A percentile compares a stretch with the other conserved stretches of the same genome.
These are phyloP conservation scores for Pedetes capensis DNA, from an alignment of 2,113 vertebrate species.

Conservation along the genomic window DNA sequence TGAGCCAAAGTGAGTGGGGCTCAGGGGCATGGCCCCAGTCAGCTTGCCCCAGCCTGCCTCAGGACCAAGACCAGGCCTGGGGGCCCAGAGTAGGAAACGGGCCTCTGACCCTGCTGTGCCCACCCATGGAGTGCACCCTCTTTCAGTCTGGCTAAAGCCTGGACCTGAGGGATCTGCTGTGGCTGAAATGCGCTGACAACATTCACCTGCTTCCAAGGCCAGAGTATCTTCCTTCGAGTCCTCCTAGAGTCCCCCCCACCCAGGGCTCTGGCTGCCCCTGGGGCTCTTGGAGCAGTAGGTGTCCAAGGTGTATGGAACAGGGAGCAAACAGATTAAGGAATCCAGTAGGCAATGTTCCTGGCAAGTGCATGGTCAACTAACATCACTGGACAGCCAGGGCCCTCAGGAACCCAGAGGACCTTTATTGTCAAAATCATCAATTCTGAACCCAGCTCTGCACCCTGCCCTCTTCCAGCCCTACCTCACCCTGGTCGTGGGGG, in stretches of 20 bases:
- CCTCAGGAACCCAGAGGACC: neutral
- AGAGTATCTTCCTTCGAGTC: constrained; percentile 12
- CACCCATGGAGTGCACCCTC: neutral
- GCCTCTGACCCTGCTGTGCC: neutral
- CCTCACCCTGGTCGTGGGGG: neutral
- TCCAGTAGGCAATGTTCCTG: neutral
- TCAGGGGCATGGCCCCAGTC: neutral
- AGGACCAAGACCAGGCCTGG: neutral
- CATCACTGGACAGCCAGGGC: neutral
- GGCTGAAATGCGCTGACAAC: neutral
- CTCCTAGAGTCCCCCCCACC: neutral
- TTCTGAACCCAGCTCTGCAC: constrained; percentile 9
- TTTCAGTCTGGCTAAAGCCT: neutral
- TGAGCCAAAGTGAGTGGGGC: constrained; percentile 45
- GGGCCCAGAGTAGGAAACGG: too few species aligned
- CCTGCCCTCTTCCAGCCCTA: neutral
- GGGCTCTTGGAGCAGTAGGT: neutral
- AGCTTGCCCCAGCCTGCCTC: neutral
- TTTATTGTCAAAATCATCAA: neutral
- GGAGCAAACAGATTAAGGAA: neutral
- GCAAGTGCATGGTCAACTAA: neutral
- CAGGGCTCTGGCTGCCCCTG: neutral
- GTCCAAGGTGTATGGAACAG: fast-evolving
- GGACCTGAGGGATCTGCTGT: neutral
- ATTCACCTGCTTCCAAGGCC: constrained; percentile 37